phyloP scores from a whole-genome alignment of 1,140 invertebrate species.

The Aphaenogaster ashmeadi region DNA sequence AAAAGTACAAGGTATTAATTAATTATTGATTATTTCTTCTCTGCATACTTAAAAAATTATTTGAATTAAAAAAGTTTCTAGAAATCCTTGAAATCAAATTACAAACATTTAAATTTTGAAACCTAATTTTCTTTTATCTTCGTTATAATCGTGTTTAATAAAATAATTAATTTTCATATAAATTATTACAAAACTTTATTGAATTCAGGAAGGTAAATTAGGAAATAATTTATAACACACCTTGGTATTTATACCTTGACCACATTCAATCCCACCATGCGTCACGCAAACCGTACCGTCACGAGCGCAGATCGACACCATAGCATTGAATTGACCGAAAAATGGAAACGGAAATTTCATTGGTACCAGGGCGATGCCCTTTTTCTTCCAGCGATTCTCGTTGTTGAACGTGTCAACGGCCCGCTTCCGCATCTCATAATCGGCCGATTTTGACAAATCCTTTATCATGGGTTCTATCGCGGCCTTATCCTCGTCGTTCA shows the following conservation, averaged over 20 bases:
- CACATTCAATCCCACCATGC: conserved; percentile 94
- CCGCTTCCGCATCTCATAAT: conserved; percentile 88
- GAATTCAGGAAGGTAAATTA: background rate
- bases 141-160: background rate
- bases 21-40: background rate
- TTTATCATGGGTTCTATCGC: conserved; percentile 86
- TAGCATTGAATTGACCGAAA: conserved; percentile 88
- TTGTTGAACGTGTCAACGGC: conserved; percentile 90
- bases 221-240: conserved; percentile 77
- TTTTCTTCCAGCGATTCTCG: conserved; percentile 93
- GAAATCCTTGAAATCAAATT: background rate
- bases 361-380: conserved; percentile 90
- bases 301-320: conserved; percentile 91
- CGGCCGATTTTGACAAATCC: conserved; percentile 88
- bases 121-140: background rate
- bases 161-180: background rate
- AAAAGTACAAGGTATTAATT: background rate
- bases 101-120: background rate
- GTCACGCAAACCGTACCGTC: conserved; percentile 93
- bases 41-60: background rate
- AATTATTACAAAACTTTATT: background rate
- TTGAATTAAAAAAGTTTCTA: background rate
- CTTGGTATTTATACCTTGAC: conserved; percentile 94
- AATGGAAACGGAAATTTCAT: conserved; percentile 90
- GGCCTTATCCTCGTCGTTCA: conserved; percentile 84